phyloP scores from a whole-genome alignment of 2,888 invertebrate species.

The Gari tellinella region DNA sequence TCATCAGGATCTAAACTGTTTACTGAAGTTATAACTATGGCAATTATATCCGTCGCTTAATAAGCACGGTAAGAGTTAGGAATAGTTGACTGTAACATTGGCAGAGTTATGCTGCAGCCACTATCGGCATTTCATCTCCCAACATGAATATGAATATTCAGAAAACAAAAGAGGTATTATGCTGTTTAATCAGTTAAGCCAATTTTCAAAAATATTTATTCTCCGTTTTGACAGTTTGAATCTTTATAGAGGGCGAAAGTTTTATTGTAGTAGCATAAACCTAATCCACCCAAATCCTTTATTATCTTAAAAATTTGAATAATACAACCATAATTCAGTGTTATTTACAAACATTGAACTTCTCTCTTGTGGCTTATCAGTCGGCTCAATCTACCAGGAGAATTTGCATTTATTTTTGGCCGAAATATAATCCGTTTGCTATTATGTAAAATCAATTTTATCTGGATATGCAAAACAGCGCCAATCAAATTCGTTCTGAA shows the following conservation, averaged over 20 bases:
- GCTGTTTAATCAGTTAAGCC: too few species aligned
- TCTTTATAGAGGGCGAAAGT: background rate
- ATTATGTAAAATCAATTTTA: slow-evolving; percentile 66
- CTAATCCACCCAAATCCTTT: slow-evolving; percentile 28
- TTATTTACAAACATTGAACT: slow-evolving; percentile 55
- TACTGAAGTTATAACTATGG: too few species aligned
- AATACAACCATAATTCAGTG: slow-evolving; percentile 38
- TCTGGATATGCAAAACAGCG: slow-evolving; percentile 61
- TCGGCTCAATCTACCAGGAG: slow-evolving; percentile 21
- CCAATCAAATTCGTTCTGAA: slow-evolving; percentile 54
- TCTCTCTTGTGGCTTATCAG: slow-evolving; percentile 34
- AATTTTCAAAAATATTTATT: slow-evolving; percentile 3
- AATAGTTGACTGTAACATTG: too few species aligned
- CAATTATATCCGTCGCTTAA: too few species aligned
- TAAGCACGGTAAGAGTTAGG: too few species aligned
- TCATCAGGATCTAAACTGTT: too few species aligned
- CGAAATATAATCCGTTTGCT: slow-evolving; percentile 59
- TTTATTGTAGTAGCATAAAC: slow-evolving; percentile 25
- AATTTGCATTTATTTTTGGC: slow-evolving; percentile 58
- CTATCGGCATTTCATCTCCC: too few species aligned
- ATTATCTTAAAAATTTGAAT: slow-evolving; percentile 50
- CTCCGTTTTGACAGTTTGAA: slow-evolving; percentile 4
- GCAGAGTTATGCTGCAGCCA: too few species aligned
- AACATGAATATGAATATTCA: too few species aligned
- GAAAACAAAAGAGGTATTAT: too few species aligned